Percentiles rank a stretch among this genome's conserved stretches.
Conservation (phyloP, 2,888 invertebrate genomes). For the Tenthredo distinguenda region DNA sequence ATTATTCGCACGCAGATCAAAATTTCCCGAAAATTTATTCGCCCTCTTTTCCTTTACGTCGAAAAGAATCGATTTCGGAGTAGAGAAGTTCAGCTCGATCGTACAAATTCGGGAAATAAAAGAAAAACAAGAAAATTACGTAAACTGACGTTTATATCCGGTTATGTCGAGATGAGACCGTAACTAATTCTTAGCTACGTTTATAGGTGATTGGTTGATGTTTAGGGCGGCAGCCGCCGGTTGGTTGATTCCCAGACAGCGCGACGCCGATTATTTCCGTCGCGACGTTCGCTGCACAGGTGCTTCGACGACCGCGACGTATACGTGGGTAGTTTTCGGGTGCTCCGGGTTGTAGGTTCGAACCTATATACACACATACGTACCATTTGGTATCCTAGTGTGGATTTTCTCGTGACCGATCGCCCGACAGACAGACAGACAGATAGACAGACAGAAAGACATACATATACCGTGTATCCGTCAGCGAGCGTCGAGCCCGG, state of each 20-base stretch:
- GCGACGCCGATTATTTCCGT: slow-evolving; percentile 75
- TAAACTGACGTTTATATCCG: background rate
- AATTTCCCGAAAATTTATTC: too few relatives aligned
- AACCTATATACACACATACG: background rate
- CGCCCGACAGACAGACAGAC: background rate
- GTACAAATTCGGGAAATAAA: too few relatives aligned
- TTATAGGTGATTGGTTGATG: slow-evolving; percentile 19
- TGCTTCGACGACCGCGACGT: slow-evolving; percentile 52
- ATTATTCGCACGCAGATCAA: background rate
- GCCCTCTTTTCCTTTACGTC: too few relatives aligned
- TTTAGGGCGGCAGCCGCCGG: slow-evolving; percentile 11
- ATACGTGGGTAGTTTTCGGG: background rate
- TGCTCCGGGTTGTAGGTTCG: background rate
- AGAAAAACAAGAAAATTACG: background rate
- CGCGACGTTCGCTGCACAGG: slow-evolving; percentile 61
- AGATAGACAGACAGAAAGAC: background rate
- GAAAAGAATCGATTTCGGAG: too few relatives aligned
- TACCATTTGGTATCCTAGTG: background rate
- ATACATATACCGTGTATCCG: background rate
- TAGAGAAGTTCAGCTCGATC: too few relatives aligned
- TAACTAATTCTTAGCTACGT: background rate
- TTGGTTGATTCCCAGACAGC: slow-evolving; percentile 69
- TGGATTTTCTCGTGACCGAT: slow-evolving; percentile 50
- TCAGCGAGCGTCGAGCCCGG: slow-evolving; percentile 21
- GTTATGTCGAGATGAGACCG: background rate